These are phyloP conservation scores for Teleiodes luculella DNA, from an alignment of 2,888 invertebrate genomes.

Conservation along the genomic window DNA sequence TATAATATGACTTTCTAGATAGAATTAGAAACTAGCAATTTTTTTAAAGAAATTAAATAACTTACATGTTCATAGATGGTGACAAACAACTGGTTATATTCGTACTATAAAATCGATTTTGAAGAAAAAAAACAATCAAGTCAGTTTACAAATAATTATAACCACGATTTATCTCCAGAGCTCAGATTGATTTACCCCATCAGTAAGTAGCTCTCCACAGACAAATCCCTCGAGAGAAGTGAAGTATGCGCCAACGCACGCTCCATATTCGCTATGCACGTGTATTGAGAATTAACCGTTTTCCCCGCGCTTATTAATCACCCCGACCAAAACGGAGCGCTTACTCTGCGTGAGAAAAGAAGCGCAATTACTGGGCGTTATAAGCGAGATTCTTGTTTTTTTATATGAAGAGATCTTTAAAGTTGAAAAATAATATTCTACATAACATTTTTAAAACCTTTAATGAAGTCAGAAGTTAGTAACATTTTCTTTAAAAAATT, in stretches of 20 bases:
- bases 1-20: no score
- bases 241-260: slow-evolving; percentile 41
- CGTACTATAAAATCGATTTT: no score
- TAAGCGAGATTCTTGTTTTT: slow-evolving; percentile 18
- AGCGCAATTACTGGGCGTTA: slow-evolving; percentile 49
- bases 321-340: slow-evolving; percentile 30
- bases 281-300: slow-evolving; percentile 66
- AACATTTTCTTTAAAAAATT: no score
- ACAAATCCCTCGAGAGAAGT: slow-evolving; percentile 24
- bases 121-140: no score
- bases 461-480: no score
- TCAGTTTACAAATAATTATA: no score
- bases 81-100: no score
- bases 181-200: neutral
- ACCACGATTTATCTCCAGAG: neutral
- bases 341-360: slow-evolving; percentile 31
- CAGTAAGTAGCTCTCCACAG: slow-evolving; percentile 5
- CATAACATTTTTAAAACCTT: no score
- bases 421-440: no score
- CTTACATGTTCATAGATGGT: neutral
- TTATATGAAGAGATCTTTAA: neutral
- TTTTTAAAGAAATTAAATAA: no score
- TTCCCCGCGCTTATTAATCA: slow-evolving; percentile 61
- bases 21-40: no score
- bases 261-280: slow-evolving; percentile 64